Base-by-base conservation (phyloP, 2,888 invertebrate genomes). In the Drosophila kanekoi region DNA sequence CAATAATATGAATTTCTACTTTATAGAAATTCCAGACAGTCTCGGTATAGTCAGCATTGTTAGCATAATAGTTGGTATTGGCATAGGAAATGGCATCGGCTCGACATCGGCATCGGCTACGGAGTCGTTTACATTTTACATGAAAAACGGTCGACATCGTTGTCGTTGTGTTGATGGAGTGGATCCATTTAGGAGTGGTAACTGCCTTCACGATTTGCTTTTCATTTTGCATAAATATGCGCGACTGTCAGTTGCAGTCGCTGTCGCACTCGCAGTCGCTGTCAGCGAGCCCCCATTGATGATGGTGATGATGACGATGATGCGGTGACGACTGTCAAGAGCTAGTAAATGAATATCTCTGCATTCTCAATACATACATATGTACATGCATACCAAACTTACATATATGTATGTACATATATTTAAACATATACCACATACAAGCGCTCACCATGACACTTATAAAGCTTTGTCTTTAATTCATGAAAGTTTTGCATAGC, bases 171-270 rank as follows among this genome's bases (percentile, higher is more conserved):
- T 66, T 86, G 83, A 80, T 75, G 79, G 82, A 77, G 78, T 77
- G 63, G 83, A 77, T 68, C 67, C 64, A 64, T 77, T 85, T 80
- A 70, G 68, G 81, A 70, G 81, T 74, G 69, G 81, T 66, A 68
- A 72, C 67, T 70, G 83, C 65, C 78, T 80, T 65, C 84, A 81
- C 84, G 87, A 86, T 86, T 86, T 83, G 78, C 84, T 72, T 77
- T 82, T 82, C 70, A 68, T 73, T 86, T 83, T 84, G 61, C 74
- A 84, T 87, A 83, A 84, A 84, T 87, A 79, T 79, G 78, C 74
- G 70, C 73, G 61, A 28, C 56, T 84, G 81, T 80, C 86, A 86
- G 83, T 63, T 82, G 81, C 84, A 77, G 63, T 77, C 53, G 57
- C 84, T 77, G 63, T 77, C 53, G 57, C 11, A 1, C 47, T 35